Evolutionary conservation across 2,888 invertebrate species (phyloP).

Genomic region (Scaptomyza polygonia): DNA sequence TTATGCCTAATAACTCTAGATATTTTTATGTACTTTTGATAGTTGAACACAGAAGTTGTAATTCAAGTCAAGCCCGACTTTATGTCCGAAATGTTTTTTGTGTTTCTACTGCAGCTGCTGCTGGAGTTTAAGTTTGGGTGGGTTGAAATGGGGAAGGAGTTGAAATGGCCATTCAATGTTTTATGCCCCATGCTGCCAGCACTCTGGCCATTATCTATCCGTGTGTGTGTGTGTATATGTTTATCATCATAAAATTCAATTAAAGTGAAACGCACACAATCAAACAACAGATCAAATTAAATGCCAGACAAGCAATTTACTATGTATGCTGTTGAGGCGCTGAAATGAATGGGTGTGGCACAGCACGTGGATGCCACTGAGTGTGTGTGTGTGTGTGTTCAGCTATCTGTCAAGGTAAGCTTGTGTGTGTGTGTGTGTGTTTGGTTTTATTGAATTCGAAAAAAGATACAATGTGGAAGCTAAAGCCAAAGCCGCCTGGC

Average conservation of each 20-base stretch:
- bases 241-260: conserved; percentile 78
- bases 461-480: conserved; percentile 53
- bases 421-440: conserved; percentile 5
- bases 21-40: conserved; percentile 5
- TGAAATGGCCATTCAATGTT: conserved; percentile 7
- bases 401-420: conserved; percentile 1
- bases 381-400: neutral
- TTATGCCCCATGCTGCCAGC: conserved; percentile 18
- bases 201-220: conserved; percentile 25
- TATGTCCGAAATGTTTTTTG: conserved; percentile 46
- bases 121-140: neutral
- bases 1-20: conserved; percentile 1
- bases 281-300: conserved; percentile 80
- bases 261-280: conserved; percentile 78
- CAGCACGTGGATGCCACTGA: conserved; percentile 32
- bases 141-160: neutral
- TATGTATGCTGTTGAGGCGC: conserved; percentile 53
- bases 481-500: conserved; percentile 30
- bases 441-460: conserved; percentile 56
- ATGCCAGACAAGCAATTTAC: conserved; percentile 79
- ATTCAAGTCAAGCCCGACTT: conserved; percentile 29
- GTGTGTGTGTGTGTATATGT: conserved; percentile 39
- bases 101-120: conserved; percentile 11
- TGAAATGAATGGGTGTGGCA: conserved; percentile 55
- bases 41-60: conserved; percentile 16